phyloP scores from a whole-genome alignment of 1,140 invertebrate genomes.

The Cydia amplana region DNA sequence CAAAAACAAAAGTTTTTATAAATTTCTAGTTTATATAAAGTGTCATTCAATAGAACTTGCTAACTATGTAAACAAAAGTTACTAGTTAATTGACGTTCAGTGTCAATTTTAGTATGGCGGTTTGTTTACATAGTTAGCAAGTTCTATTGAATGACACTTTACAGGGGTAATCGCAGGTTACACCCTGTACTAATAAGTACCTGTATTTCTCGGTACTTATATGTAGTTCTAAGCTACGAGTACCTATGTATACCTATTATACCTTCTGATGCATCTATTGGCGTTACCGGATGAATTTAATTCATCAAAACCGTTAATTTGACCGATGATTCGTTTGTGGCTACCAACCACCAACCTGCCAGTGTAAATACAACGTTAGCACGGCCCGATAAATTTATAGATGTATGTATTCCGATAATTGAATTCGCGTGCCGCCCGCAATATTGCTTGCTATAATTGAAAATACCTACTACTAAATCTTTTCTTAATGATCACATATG shows the following conservation, averaged over 20 bases:
- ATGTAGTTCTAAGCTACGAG: too few relatives aligned
- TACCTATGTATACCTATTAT: too few relatives aligned
- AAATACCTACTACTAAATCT: slow-evolving; percentile 11
- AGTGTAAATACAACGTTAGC: slow-evolving; percentile 15
- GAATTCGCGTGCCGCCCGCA: slow-evolving; percentile 2
- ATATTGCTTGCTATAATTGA: background rate
- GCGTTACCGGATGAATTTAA: background rate
- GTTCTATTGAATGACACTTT: too few relatives aligned
- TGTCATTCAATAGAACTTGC: too few relatives aligned
- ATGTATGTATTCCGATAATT: slow-evolving; percentile 14
- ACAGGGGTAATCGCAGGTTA: background rate
- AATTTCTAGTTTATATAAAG: background rate
- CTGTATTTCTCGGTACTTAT: too few relatives aligned
- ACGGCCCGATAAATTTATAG: slow-evolving; percentile 15
- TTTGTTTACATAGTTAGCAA: too few relatives aligned
- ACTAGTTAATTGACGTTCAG: too few relatives aligned
- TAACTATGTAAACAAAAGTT: too few relatives aligned
- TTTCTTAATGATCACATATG: slow-evolving; percentile 15
- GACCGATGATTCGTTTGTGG: background rate
- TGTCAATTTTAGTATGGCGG: too few relatives aligned
- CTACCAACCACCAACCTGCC: background rate
- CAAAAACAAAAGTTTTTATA: too few relatives aligned
- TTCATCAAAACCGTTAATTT: background rate
- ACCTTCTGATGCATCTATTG: background rate
- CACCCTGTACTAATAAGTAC: too few relatives aligned